Percentiles rank a stretch among this genome's conserved stretches.
Conservation (phyloP, 2,888 invertebrate genomes). For the Polyommatus icarus region DNA sequence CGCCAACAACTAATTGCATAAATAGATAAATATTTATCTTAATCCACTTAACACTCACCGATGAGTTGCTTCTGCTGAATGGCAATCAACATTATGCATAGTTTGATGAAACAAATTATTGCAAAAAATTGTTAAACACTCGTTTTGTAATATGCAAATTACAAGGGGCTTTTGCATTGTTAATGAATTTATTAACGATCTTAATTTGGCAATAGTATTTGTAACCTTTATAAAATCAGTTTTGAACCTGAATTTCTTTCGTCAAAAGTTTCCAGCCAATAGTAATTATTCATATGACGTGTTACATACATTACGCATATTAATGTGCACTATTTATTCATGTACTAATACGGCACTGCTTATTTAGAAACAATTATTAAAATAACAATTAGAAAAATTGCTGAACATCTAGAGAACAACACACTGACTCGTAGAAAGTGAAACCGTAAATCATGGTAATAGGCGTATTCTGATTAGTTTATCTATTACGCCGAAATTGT, state of each 20-base stretch:
- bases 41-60: not conserved
- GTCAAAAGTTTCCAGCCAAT: not conserved
- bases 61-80: not conserved
- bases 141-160: not conserved
- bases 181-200: not conserved
- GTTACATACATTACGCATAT: slow-evolving; percentile 9
- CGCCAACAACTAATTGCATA: slow-evolving; percentile 5
- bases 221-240: not conserved
- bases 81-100: not conserved
- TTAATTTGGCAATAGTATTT: not conserved
- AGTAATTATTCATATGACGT: slow-evolving; percentile 5
- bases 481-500: slow-evolving; percentile 54
- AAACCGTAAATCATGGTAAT: slow-evolving; percentile 46
- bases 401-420: slow-evolving; percentile 36
- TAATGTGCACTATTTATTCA: not conserved
- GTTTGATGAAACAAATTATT: not conserved
- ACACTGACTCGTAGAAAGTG: slow-evolving; percentile 54
- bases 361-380: slow-evolving; percentile 25
- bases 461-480: slow-evolving; percentile 51
- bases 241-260: not conserved
- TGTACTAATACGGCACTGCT: not conserved
- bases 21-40: slow-evolving; percentile 5
- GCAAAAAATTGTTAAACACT: not conserved
- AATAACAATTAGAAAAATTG: no score
- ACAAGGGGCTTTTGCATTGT: not conserved